Evolutionary conservation across 2,113 vertebrate species (phyloP), one percentile per base, ranked within the genome.

Genomic region (Rousettus leschenaultii): DNA sequence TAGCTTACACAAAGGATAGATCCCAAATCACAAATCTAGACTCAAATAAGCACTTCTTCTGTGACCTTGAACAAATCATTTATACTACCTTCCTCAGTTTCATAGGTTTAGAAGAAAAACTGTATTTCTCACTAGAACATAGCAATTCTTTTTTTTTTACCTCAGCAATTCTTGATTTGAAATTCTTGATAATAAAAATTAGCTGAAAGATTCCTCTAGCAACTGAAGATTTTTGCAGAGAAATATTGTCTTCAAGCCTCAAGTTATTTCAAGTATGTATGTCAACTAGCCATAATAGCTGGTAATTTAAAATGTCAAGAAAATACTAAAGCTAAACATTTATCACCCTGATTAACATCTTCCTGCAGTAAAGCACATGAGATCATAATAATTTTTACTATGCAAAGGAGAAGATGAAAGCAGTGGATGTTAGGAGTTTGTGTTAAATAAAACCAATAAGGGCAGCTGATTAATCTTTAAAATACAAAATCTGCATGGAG

Each of bases 91-190:
- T 80, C 22, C 13, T 86, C 33, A 53, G 85, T 63, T 80, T 85
- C 11, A 71, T 12, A 53, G 43, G 3, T 57, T 51, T 94, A 43
- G 77, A 90, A 95, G 38, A n/a, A 90, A 95, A 86, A 93, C 48
- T 83, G 14, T 87, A 87, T 74, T 92, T 77, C 40, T 63, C 35
- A 88, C 7, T 83, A 55, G 24, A 94, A 78, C 15, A 88, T 48
- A 89, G 43, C 53, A 83, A 55, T 75, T 91, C 30, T 79, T 78
- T 48, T 51, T 51, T 22, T 71, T 70, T 70, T 12, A 70, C 15
- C 35, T 94, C 51, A 85, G 43, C 53, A 73, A 59, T 70, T 90
- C 57, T 79, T 80, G 40, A 88, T 79, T 94, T 80, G 30, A 96
- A 97, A 65, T 51, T 51, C 48, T 51, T 51, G 40, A 77, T 75